phyloP scores from a whole-genome alignment of 2,797 vertebrate species.

The Octomys mimax region DNA sequence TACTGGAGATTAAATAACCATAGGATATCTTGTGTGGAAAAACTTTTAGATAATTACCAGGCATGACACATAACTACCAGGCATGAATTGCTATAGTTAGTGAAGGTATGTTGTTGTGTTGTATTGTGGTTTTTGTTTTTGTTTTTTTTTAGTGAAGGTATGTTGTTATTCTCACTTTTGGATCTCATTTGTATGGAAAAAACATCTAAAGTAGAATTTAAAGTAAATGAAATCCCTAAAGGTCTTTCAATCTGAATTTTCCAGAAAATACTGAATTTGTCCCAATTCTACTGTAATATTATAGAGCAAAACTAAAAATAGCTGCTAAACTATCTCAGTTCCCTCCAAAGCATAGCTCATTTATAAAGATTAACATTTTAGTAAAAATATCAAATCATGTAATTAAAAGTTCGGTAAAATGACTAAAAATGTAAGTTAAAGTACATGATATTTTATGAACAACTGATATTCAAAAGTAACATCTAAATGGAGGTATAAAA shows the following conservation, averaged over 20 bases:
- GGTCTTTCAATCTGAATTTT: slow-evolving; percentile 65
- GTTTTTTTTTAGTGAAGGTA: slow-evolving; percentile 53
- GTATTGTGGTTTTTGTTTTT: too few relatives aligned
- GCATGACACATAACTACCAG: background rate
- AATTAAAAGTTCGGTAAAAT: slow-evolving; percentile 58
- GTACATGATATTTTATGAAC: slow-evolving; percentile 43
- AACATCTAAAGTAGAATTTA: slow-evolving; percentile 55
- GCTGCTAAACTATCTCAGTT: slow-evolving; percentile 61
- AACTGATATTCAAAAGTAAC: slow-evolving; percentile 60
- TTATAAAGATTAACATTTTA: slow-evolving; percentile 64
- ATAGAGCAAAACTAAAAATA: slow-evolving; percentile 62
- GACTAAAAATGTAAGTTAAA: slow-evolving; percentile 43
- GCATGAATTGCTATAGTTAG: slow-evolving; percentile 46
- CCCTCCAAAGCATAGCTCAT: slow-evolving; percentile 39
- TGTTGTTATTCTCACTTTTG: slow-evolving; percentile 53
- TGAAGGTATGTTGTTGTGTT: slow-evolving; percentile 41
- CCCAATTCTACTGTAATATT: slow-evolving; percentile 55
- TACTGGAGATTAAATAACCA: slow-evolving; percentile 52
- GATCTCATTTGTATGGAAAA: slow-evolving; percentile 43
- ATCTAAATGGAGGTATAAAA: slow-evolving; percentile 36
- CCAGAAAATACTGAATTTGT: slow-evolving; percentile 56
- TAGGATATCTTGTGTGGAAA: slow-evolving; percentile 26
- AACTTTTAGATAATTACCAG: slow-evolving; percentile 10
- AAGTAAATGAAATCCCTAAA: slow-evolving; percentile 63
- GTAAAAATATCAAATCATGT: background rate